Conservation (phyloP, 2,888 invertebrate genomes). For the Nebria salina region DNA sequence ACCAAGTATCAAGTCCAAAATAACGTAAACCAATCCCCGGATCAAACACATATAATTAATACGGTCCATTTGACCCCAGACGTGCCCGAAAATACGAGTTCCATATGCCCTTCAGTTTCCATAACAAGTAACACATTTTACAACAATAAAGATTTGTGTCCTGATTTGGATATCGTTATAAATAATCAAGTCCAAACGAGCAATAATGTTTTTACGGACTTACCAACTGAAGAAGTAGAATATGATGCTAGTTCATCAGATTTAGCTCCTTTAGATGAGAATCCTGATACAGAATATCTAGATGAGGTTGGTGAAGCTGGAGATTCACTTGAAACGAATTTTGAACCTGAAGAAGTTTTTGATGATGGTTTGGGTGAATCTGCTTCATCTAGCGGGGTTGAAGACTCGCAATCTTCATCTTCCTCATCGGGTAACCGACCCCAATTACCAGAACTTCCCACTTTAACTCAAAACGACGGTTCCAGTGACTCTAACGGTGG, state of each 20-base stretch:
- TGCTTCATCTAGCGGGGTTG: conserved; percentile 46
- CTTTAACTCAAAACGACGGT: conserved; percentile 40
- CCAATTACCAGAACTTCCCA: conserved; percentile 50
- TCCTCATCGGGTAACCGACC: conserved; percentile 48
- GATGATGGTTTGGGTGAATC: conserved; percentile 50
- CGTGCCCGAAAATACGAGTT: conserved; percentile 5
- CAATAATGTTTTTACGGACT: conserved; percentile 53
- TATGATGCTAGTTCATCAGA: conserved; percentile 10
- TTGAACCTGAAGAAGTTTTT: conserved; percentile 39
- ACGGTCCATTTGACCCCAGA: background rate
- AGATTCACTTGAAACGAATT: conserved; percentile 50
- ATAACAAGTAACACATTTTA: conserved; percentile 31
- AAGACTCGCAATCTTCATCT: conserved; percentile 49
- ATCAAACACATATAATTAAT: background rate
- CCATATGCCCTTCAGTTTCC: conserved; percentile 23
- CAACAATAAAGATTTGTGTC: conserved; percentile 68
- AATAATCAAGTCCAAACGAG: conserved; percentile 71
- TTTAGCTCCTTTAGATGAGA: conserved; percentile 46
- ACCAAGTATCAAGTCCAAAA: background rate
- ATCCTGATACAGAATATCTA: conserved; percentile 48
- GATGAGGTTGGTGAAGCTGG: conserved; percentile 60
- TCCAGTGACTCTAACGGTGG: conserved; percentile 64
- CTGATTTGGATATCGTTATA: conserved; percentile 75
- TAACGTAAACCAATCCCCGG: background rate
- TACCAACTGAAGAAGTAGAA: conserved; percentile 47